phyloP scores from a whole-genome alignment of 2,888 invertebrate genomes.

The Linnaemya vulpina region DNA sequence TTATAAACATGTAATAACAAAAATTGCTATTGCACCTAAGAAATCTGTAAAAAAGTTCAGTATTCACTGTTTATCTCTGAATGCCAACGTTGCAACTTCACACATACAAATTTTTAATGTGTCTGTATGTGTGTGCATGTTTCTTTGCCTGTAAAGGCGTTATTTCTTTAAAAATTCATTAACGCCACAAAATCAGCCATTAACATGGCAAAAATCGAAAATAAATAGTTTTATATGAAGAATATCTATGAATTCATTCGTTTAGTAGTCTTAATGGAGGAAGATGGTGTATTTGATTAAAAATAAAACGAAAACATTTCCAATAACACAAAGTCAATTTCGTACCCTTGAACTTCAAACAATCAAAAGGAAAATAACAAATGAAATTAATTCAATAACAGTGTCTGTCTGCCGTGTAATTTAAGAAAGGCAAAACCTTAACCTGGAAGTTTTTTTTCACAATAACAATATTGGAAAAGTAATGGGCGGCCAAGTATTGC shows the following conservation, averaged over 20 bases:
- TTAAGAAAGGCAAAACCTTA: neutral
- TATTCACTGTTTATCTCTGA: neutral
- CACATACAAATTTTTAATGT: too few species aligned
- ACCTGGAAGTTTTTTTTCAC: neutral
- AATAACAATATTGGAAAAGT: neutral
- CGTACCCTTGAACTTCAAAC: slow-evolving; percentile 59
- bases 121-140: too few species aligned
- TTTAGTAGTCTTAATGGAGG: neutral
- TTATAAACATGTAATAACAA: too few species aligned
- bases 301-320: slow-evolving; percentile 15
- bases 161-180: slow-evolving; percentile 38
- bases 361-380: neutral
- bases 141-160: slow-evolving; percentile 5
- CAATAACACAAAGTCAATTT: slow-evolving; percentile 32
- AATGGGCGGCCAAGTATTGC: neutral
- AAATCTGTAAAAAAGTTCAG: too few species aligned
- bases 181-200: slow-evolving; percentile 5
- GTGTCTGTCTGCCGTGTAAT: neutral
- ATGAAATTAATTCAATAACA: neutral
- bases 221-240: neutral
- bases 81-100: too few species aligned
- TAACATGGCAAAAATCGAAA: slow-evolving; percentile 1
- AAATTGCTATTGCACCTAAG: too few species aligned
- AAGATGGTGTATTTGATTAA: neutral
- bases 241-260: neutral